phyloP scores from a whole-genome alignment of 2,888 invertebrate species.

The Polyommatus icarus region DNA sequence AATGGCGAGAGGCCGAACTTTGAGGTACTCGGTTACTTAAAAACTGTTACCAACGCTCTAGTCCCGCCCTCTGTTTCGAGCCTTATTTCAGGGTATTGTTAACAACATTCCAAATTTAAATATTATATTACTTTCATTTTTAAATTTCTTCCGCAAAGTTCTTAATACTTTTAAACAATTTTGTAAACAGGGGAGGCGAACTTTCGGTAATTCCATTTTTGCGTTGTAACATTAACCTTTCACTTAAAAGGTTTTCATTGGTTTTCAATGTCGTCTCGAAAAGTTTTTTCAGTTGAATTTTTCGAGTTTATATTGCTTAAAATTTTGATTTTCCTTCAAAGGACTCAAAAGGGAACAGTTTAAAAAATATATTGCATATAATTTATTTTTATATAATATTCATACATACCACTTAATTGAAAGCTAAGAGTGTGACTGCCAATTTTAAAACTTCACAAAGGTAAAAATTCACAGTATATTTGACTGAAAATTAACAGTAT shows the following conservation, averaged over 20 bases:
- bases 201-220: background rate
- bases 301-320: background rate
- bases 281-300: background rate
- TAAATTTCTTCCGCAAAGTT: slow-evolving; percentile 1
- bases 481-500: too few relatives aligned
- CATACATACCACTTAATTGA: too few relatives aligned
- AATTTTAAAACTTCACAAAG: too few relatives aligned
- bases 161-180: slow-evolving; percentile 12
- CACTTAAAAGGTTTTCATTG: background rate
- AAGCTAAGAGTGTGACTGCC: too few relatives aligned
- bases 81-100: slow-evolving; percentile 15
- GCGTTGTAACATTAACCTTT: background rate
- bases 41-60: slow-evolving; percentile 8
- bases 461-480: too few relatives aligned
- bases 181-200: background rate
- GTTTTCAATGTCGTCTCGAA: background rate
- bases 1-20: slow-evolving; percentile 34
- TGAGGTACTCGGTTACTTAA: slow-evolving; percentile 27
- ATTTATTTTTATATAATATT: too few relatives aligned
- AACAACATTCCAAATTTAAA: background rate
- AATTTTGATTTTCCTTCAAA: background rate
- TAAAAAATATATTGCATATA: too few relatives aligned
- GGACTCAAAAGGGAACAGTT: background rate
- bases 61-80: background rate
- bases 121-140: background rate